Base-by-base conservation (phyloP, 2,888 invertebrate species). In the Vesta saturnalis region DNA sequence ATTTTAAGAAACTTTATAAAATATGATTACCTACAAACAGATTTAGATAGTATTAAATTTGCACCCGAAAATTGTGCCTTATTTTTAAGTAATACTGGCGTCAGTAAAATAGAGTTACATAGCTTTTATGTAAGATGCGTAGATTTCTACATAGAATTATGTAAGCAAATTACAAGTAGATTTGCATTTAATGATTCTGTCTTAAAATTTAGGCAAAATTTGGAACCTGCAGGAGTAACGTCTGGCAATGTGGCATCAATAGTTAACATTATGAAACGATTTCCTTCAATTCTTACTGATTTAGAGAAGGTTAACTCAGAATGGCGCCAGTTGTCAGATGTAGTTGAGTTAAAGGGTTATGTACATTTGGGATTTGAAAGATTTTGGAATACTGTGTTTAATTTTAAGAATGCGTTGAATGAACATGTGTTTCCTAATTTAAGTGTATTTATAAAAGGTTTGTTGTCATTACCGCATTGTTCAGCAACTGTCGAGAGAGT, bases 1-100 rank as follows among this genome's bases (percentile, higher is more conserved):
- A 49, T 49, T 49, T 6, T 49, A 49, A 49, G 18, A 15, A 49
- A 15, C 18, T 49, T 49, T 6, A 49, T 49, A 49, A 49, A 49
- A 49, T 49, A 49, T 10, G 6, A 5, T 16, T 16, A 49, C 18
- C 15, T 49, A 49, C n/a, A 18, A 16, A 4, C 16, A 16, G 2
- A 49, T 16, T 49, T 16, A 49, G 5, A 1, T 49, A 49, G 18
- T 16, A 16, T 2, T 49, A 49, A 49, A 49, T 1, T 30, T 30
- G 49, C 10, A 16, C 16, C 16, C 6, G 18, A 15, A 4, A 49
- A 49, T 49, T 49, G 49, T 49, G 49, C 14, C 14, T 5, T 49
- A 15, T 2, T 49, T 5, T 10, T 46, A 46, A 46, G 15, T 46
- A 18, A 49, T 16, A 49, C 16, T 49, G 16, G 10, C 49, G 15